These are phyloP conservation scores for Coleophora deauratella DNA, from an alignment of 2,888 invertebrate species.

Conservation along the genomic window DNA sequence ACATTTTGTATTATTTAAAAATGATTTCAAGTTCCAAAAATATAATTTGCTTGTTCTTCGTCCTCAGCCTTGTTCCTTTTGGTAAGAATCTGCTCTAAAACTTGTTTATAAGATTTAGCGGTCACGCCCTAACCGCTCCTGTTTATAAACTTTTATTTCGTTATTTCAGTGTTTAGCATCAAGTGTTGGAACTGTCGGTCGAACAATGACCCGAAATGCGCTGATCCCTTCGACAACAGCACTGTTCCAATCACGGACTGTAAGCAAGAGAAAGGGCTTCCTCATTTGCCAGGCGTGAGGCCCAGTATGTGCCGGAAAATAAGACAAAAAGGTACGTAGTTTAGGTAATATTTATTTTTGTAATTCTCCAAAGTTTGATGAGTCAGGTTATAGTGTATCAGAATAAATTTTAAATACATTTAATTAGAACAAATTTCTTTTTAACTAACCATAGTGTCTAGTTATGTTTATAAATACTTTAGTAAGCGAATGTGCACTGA, in stretches of 20 bases:
- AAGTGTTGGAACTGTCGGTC: conserved; percentile 96
- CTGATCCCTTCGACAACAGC: conserved; percentile 93
- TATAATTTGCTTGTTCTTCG: conserved; percentile 18
- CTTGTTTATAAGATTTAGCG: conserved; percentile 7
- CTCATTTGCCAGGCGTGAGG: conserved; percentile 79
- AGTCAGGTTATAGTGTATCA: too few species aligned
- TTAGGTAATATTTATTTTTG: too few species aligned
- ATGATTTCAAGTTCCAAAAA: conserved; percentile 14
- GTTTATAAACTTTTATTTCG: conserved; percentile 5
- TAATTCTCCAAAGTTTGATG: too few species aligned
- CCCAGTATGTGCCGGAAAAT: conserved; percentile 94
- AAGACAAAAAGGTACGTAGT: conserved; percentile 84
- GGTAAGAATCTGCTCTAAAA: conserved; percentile 22
- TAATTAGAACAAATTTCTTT: too few species aligned
- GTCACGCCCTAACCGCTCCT: conserved; percentile 40
- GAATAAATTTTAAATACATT: too few species aligned
- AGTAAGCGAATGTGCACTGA: too few species aligned
- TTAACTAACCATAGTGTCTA: too few species aligned
- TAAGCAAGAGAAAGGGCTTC: conserved; percentile 72
- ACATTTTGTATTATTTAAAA: too few species aligned
- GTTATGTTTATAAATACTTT: too few species aligned
- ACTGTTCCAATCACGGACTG: conserved; percentile 91
- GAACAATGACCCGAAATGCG: conserved; percentile 90
- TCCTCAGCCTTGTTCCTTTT: conserved; percentile 23
- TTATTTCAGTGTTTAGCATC: conserved; percentile 75